Evolutionary conservation across 1,140 invertebrate genomes (phyloP), one percentile per base, ranked within the genome.

Genomic region (Manduca sexta): DNA sequence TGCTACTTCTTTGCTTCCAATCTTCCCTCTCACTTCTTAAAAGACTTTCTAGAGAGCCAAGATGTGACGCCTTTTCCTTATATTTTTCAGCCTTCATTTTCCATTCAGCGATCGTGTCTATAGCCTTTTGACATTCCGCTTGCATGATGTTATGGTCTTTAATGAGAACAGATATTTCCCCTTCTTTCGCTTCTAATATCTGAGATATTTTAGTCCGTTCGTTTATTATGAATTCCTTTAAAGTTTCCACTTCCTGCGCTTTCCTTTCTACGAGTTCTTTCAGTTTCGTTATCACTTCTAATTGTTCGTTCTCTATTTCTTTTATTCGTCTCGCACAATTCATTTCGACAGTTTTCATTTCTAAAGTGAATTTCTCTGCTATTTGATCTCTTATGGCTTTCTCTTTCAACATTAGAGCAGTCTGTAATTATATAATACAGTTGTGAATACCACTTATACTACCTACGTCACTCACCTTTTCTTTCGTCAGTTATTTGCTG

Each of bases 311-410:
- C 49, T 89, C 87, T 17, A 86, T 63, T 52, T 89, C 82, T 37
- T 87, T 81, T 0, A 88, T 47, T 12, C 80, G 79, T 35, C 74
- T 44, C 6, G 78, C 77, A 47, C 87, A 88, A 17, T 82, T 84
- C 62, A 86, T 75, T 69, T 88, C 86, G 3, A 81, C 63, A 0
- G 75, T 79, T 70, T 86, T 90, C 41, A 89, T 79, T 71, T 90
- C 87, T 14, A 81, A 38, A 0, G 88, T 88, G 66, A 89, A 89
- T 14, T 89, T 84, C 57, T 88, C 87, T 0, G 88, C 88, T 70
- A 89, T 88, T 56, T 89, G 88, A 38, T 89, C 86, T 4, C 88
- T 67, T 56, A 89, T 88, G 0, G 74, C 80, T 44, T 87, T 88
- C 40, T 87, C 80, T 61, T 84, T 81, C 70, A 86, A 73, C 75